A percentile compares a stretch with the other conserved stretches of the same genome.
Evolutionary conservation across 35 echinoderm and acorn worm genomes (phyloP).

Genomic region (Ophioderma brevispina): DNA sequence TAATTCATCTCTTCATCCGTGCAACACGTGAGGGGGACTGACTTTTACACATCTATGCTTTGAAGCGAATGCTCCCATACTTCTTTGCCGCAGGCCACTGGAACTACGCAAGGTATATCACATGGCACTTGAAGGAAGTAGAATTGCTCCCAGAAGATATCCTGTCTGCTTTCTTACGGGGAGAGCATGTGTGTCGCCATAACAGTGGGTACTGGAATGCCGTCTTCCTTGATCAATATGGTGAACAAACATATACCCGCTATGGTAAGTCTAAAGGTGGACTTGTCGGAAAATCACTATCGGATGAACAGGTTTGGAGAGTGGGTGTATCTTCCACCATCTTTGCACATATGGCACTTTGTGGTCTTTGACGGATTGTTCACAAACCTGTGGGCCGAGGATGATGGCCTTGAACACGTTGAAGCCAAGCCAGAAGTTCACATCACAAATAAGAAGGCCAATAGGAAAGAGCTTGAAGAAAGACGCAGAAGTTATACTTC

Average conservation of each 20-base stretch:
- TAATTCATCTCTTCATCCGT: constrained; percentile 11
- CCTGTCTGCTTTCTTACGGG: not conserved
- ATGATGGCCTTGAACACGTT: too few relatives aligned
- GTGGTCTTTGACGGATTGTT: too few relatives aligned
- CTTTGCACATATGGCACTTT: too few relatives aligned
- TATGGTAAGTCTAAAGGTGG: not conserved
- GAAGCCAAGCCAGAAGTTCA: too few relatives aligned
- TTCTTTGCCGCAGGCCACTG: constrained; percentile 26
- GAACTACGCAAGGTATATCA: constrained; percentile 34
- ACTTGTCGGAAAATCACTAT: not conserved
- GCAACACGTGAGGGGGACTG: constrained; percentile 18
- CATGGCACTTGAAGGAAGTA: not conserved
- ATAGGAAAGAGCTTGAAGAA: too few relatives aligned
- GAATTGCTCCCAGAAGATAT: not conserved
- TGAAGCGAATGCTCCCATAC: constrained; percentile 43
- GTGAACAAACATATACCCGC: not conserved
- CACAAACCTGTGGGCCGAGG: too few relatives aligned
- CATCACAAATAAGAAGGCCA: too few relatives aligned
- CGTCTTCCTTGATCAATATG: not conserved
- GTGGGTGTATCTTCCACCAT: too few relatives aligned
- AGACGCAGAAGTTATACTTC: too few relatives aligned
- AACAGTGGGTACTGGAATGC: constrained; percentile 12
- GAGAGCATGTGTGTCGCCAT: constrained; percentile 34
- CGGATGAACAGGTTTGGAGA: too few relatives aligned
- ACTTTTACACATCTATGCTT: constrained; percentile 3